Percentiles rank a stretch among this genome's conserved stretches.
phyloP scores from a whole-genome alignment of 2,797 vertebrate species.

The Chiropotes sagulatus region DNA sequence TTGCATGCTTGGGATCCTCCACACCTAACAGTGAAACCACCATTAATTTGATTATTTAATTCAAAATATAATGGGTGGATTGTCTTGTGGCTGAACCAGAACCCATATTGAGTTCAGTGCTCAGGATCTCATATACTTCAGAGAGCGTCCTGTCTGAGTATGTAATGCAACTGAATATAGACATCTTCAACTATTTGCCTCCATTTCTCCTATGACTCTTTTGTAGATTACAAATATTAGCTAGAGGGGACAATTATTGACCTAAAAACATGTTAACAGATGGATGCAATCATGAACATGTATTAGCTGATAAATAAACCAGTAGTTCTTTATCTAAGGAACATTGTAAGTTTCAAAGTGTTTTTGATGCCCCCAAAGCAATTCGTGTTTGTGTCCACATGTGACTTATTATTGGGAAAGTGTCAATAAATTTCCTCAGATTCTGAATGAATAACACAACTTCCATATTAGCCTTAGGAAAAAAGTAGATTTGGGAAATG shows the following conservation, averaged over 20 bases:
- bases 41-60: background rate
- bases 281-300: background rate
- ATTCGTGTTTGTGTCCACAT: background rate
- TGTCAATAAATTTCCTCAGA: background rate
- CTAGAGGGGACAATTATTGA: background rate
- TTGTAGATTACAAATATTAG: background rate
- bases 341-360: background rate
- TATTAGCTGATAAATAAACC: background rate
- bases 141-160: background rate
- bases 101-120: background rate
- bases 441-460: background rate
- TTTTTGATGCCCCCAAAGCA: background rate
- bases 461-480: background rate
- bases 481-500: background rate
- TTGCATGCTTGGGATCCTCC: background rate
- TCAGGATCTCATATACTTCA: accelerated
- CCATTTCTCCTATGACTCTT: background rate
- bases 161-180: background rate
- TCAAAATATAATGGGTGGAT: background rate
- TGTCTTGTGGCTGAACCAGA: background rate
- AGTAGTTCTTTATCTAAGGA: background rate
- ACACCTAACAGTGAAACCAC: background rate
- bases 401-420: background rate
- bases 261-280: background rate
- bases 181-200: background rate